phyloP scores from a whole-genome alignment of 2,113 vertebrate species.

The Chiloscyllium plagiosum region DNA sequence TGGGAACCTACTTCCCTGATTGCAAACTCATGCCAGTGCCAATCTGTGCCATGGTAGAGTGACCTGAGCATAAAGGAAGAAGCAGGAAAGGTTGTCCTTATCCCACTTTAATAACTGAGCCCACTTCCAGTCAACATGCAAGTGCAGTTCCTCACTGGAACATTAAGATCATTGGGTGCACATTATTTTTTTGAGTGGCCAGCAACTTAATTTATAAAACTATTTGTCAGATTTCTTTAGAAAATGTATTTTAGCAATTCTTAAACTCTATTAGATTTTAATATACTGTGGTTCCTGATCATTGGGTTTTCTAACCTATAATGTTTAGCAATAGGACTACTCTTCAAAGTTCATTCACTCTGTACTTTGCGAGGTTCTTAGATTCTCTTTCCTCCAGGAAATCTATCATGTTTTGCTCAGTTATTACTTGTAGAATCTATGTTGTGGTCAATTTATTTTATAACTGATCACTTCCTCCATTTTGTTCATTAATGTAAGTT shows the following conservation, averaged over 20 bases:
- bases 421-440: neutral
- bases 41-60: neutral
- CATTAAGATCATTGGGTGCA: neutral
- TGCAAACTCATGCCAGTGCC: no score
- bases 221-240: neutral
- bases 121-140: neutral
- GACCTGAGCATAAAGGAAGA: neutral
- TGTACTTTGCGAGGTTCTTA: neutral
- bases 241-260: neutral
- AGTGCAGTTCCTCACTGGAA: neutral
- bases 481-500: neutral
- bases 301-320: neutral
- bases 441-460: neutral
- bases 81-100: neutral
- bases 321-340: neutral
- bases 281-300: neutral
- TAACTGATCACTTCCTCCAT: neutral
- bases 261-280: neutral
- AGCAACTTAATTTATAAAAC: neutral
- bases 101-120: neutral
- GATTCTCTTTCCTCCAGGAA: neutral
- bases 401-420: neutral
- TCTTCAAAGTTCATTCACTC: neutral
- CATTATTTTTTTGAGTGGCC: neutral
- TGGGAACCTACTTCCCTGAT: no score